Evolutionary conservation across 2,113 vertebrate species (phyloP).

Genomic region (Phocoena phocoena): DNA sequence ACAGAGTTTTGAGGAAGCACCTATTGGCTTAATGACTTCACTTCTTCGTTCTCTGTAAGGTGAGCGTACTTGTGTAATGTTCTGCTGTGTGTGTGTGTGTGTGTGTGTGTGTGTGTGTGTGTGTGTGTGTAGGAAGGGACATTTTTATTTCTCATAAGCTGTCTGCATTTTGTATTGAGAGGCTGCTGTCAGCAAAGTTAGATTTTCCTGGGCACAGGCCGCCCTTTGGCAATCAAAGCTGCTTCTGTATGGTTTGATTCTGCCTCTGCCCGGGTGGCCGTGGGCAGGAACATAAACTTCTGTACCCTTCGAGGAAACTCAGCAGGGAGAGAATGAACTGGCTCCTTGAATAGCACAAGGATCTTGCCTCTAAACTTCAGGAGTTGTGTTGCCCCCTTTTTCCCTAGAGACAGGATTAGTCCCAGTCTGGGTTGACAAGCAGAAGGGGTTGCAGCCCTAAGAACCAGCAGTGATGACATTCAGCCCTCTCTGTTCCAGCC

Average conservation of each 20-base stretch:
- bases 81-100: neutral
- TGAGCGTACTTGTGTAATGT: neutral
- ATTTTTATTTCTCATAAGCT: neutral
- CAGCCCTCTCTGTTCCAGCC: conserved; percentile 5
- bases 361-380: conserved; percentile 9
- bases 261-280: neutral
- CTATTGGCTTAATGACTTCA: neutral
- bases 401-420: neutral
- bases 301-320: conserved; percentile 1
- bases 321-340: conserved; percentile 23
- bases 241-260: neutral
- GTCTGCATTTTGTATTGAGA: conserved; percentile 41
- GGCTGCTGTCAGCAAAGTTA: conserved; percentile 17
- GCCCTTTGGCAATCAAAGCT: conserved; percentile 5
- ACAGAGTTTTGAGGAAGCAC: conserved; percentile 18
- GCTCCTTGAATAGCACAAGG: neutral
- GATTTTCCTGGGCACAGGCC: neutral
- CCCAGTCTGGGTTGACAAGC: neutral
- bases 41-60: conserved; percentile 1
- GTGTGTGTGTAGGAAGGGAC: neutral
- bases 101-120: neutral
- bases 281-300: conserved; percentile 4
- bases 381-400: neutral
- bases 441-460: neutral
- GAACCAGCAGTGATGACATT: neutral